Evolutionary conservation across 2,113 vertebrate genomes (phyloP).

Genomic region (Pseudorhombus dupliciocellatus): DNA sequence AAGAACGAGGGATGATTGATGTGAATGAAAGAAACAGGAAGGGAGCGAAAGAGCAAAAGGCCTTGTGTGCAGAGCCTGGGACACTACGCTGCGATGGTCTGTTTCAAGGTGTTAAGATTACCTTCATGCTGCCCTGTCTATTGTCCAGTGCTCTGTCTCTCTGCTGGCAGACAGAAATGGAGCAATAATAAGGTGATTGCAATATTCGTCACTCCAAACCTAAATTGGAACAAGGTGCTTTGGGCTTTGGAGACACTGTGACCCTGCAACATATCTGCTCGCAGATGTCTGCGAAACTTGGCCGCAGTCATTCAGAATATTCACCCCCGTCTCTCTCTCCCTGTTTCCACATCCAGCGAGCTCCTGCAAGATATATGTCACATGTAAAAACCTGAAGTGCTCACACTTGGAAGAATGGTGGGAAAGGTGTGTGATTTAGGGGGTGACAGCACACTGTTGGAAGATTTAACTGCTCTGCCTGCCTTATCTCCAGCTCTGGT

Average conservation of each 20-base stretch:
- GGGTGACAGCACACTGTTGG: conserved; percentile 59
- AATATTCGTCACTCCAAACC: conserved; percentile 60
- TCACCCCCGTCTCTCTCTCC: conserved; percentile 30
- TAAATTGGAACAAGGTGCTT: conserved; percentile 64
- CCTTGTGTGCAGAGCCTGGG: conserved; percentile 29
- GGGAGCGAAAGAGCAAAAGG: not conserved
- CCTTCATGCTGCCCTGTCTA: conserved; percentile 40
- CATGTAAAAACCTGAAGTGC: conserved; percentile 42
- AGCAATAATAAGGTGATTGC: conserved; percentile 66
- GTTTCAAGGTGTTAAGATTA: conserved; percentile 53
- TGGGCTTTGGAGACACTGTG: conserved; percentile 49
- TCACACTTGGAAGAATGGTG: conserved; percentile 55
- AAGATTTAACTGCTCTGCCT: conserved; percentile 55
- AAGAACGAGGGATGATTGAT: conserved; percentile 46
- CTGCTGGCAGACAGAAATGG: conserved; percentile 50
- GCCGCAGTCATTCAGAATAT: conserved; percentile 23
- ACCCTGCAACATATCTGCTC: conserved; percentile 55
- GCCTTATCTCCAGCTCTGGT: conserved; percentile 68
- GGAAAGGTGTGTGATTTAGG: conserved; percentile 76
- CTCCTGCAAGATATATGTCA: conserved; percentile 49
- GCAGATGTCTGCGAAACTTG: conserved; percentile 50
- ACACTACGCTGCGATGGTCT: conserved; percentile 35
- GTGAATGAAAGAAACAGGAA: conserved; percentile 24
- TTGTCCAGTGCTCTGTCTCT: conserved; percentile 44
- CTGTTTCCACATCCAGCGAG: conserved; percentile 39